Evolutionary conservation across 2,797 vertebrate genomes (phyloP).

Genomic region (Xiphorhynchus erythropygius): DNA sequence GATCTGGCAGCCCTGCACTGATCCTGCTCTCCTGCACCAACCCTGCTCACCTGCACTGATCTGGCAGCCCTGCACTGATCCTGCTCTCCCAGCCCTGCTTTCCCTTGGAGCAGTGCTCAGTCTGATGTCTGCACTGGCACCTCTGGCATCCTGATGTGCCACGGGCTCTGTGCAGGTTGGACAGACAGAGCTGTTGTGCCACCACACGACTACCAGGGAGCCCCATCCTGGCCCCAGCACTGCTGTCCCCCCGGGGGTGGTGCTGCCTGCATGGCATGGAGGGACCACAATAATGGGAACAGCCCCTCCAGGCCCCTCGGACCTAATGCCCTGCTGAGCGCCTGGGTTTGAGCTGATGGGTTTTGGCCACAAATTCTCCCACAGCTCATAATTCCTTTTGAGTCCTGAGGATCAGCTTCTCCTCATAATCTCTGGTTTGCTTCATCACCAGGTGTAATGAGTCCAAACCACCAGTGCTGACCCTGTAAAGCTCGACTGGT

Average conservation of each 20-base stretch:
- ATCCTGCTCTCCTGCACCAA: neutral
- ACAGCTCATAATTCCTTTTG: neutral
- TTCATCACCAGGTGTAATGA: neutral
- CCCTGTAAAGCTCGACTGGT: accelerated
- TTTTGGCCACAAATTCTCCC: neutral
- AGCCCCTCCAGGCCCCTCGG: neutral
- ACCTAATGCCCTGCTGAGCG: neutral
- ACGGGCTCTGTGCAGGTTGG: neutral
- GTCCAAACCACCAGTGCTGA: neutral
- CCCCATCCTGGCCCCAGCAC: neutral
- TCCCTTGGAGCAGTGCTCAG: neutral
- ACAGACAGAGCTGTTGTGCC: neutral
- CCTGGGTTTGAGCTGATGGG: neutral
- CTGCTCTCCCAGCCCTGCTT: neutral
- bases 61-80: neutral
- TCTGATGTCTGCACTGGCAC: accelerated
- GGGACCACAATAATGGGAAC: neutral
- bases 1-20: neutral
- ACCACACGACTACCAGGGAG: neutral
- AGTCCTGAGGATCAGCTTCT: neutral
- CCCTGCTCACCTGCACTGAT: too few species aligned
- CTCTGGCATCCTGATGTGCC: neutral
- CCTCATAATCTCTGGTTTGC: neutral
- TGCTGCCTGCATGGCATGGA: neutral
- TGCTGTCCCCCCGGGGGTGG: neutral